Evolutionary conservation across 2,888 invertebrate species (phyloP).

Genomic region (Epinotia brunnichana): DNA sequence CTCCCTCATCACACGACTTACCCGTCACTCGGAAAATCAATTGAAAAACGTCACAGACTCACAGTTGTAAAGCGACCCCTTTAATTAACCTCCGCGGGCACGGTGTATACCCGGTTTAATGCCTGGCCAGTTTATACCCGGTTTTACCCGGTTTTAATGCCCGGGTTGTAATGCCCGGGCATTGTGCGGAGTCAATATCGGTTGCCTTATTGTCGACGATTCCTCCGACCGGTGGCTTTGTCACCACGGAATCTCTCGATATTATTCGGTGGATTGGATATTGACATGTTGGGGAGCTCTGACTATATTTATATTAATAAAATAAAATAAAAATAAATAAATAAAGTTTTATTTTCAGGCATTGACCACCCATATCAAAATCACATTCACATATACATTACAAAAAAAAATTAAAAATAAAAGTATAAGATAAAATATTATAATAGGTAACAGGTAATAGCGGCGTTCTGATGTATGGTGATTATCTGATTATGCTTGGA

Average conservation of each 20-base stretch:
- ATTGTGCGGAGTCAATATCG: conserved; percentile 31
- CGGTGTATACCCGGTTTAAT: conserved; percentile 27
- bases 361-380: no score
- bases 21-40: conserved; percentile 17
- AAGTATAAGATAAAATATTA: no score
- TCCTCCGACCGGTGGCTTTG: conserved; percentile 14
- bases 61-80: conserved; percentile 28
- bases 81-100: conserved; percentile 34
- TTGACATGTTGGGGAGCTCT: conserved; percentile 6
- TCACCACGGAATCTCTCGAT: conserved; percentile 15
- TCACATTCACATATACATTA: no score
- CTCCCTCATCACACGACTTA: not conserved
- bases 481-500: not conserved
- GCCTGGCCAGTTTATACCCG: conserved; percentile 30
- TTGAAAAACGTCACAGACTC: conserved; percentile 27
- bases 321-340: no score
- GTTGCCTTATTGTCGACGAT: conserved; percentile 30
- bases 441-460: no score
- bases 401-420: no score
- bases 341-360: no score
- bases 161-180: conserved; percentile 21
- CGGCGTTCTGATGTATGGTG: not conserved
- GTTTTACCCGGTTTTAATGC: conserved; percentile 22
- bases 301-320: conserved; percentile 19
- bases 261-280: conserved; percentile 22